Evolutionary conservation across 2,888 invertebrate species (phyloP), one percentile per base, ranked within the genome.

Genomic region (Orthosia incerta): DNA sequence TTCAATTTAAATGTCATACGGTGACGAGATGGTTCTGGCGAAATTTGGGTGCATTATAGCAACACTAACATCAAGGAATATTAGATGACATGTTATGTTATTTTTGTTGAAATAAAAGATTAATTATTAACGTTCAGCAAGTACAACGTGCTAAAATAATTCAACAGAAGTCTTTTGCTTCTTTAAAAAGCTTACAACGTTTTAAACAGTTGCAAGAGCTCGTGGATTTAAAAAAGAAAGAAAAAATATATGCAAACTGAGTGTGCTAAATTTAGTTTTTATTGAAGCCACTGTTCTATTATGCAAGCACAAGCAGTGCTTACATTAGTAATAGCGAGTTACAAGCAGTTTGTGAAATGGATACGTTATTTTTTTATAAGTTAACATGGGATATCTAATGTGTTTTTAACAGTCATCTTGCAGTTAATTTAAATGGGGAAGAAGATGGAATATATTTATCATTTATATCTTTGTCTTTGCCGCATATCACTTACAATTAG

Each of bases 211-310:
- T 56, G 46, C n/a, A 16, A 71, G 56, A n/a, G 23, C 56, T 48
- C 4, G 23, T 39, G 13, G 45, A 69, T 70, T 70, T 55, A 15
- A 23, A 13, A 72, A 72, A 16, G 4, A 73, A 39, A 48, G 16
- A 16, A 39, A 50, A 68, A 72, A n/a, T 0, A 11, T 39, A 56
- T 57, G 48, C 73, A 57, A 57, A 57, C 57, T 50, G n/a, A 13
- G n/a, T 16, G 18, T 55, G 0, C 23, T n/a, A 56, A 16, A 50
- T 45, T 39, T 23, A 57, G 9, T 50, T 73, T 56, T 71, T 57
- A 73, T 26, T 71, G 23, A 45, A 71, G 26, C 39, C 3, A 18
- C 71, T 16, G 23, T 73, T 71, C 3, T 73, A 26, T 45, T 59
- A 57, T 73, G 73, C 39, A 71, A 73, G 23, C 73, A 57, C 31